Evolutionary conservation across 1,140 invertebrate genomes (phyloP).

Genomic region (Drosophila rufa): DNA sequence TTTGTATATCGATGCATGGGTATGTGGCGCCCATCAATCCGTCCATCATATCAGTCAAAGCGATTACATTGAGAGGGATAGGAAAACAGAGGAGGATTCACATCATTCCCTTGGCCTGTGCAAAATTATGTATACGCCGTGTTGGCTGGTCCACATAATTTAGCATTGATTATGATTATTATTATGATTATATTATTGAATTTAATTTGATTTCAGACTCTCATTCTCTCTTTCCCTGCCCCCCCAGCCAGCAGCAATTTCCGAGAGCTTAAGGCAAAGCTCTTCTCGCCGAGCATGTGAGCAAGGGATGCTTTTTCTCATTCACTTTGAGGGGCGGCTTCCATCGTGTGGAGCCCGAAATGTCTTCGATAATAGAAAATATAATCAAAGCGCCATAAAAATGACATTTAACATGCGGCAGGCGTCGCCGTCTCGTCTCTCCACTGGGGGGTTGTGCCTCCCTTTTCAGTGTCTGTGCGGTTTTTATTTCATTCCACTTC

Average conservation of each 20-base stretch:
- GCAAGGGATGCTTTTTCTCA: slow-evolving; percentile 25
- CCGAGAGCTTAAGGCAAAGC: slow-evolving; percentile 66
- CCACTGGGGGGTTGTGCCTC: slow-evolving; percentile 14
- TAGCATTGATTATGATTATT: slow-evolving; percentile 82
- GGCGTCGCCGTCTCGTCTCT: slow-evolving; percentile 72
- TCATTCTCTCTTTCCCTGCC: not conserved
- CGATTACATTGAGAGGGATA: slow-evolving; percentile 62
- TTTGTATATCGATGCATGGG: slow-evolving; percentile 17
- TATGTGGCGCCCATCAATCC: slow-evolving; percentile 39
- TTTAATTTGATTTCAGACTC: slow-evolving; percentile 77
- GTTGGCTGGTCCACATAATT: slow-evolving; percentile 71
- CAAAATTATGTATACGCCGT: slow-evolving; percentile 79
- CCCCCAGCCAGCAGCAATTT: slow-evolving; percentile 11
- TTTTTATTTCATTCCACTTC: slow-evolving; percentile 83
- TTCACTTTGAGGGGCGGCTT: slow-evolving; percentile 39
- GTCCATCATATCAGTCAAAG: slow-evolving; percentile 64
- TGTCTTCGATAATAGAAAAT: slow-evolving; percentile 83
- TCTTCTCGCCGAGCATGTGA: slow-evolving; percentile 34
- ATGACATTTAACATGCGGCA: slow-evolving; percentile 83
- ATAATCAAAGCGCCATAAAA: slow-evolving; percentile 83
- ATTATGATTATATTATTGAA: slow-evolving; percentile 81
- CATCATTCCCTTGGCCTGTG: slow-evolving; percentile 20
- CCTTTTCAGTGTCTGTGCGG: slow-evolving; percentile 60
- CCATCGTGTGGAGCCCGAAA: slow-evolving; percentile 61
- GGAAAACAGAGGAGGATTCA: not conserved